Conservation (phyloP, 2,888 invertebrate genomes). For the Oscheius sp. region DNA sequence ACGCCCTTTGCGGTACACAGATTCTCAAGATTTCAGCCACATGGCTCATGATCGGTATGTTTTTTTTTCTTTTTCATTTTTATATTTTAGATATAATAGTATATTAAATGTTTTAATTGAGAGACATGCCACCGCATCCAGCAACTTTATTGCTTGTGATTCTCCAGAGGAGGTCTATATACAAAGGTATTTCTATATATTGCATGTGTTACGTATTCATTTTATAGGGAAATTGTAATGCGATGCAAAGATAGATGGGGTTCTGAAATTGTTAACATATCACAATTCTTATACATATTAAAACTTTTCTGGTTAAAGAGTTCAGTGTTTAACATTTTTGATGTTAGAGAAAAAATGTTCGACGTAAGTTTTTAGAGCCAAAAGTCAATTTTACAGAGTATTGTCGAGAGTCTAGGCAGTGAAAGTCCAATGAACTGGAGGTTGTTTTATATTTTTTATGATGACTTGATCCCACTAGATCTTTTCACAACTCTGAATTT, state of each 20-base stretch:
- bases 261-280: neutral
- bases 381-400: neutral
- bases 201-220: neutral
- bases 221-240: neutral
- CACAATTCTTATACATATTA: neutral
- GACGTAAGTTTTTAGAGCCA: neutral
- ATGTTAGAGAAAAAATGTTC: neutral
- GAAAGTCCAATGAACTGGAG: neutral
- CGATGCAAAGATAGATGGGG: neutral
- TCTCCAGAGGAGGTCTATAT: no score
- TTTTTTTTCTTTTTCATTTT: no score
- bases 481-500: neutral
- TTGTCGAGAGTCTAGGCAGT: neutral
- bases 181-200: no score
- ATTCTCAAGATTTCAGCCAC: no score
- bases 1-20: no score
- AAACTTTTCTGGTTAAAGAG: neutral
- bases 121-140: no score
- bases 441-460: neutral
- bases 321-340: neutral
- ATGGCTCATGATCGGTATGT: no score
- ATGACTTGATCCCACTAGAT: neutral
- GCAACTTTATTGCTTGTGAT: no score
- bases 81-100: no score
- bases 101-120: no score